Percentiles rank a stretch among this genome's conserved stretches.
Conservation (phyloP, 2,888 invertebrate species). For the Tinea semifulvella region DNA sequence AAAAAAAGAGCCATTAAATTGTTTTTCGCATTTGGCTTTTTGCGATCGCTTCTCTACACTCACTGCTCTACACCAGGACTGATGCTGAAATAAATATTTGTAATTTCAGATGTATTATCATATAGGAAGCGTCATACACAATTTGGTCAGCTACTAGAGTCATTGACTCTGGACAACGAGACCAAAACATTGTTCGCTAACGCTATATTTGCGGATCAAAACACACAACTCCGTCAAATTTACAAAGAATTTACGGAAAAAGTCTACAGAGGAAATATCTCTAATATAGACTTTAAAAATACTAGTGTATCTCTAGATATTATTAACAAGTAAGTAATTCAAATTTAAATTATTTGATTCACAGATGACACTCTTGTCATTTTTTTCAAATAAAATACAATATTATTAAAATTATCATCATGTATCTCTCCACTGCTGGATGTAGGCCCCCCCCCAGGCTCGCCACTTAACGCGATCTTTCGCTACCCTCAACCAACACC, state of each 20-base stretch:
- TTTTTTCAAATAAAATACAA: no score
- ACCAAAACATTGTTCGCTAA: constrained; percentile 60
- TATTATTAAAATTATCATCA: no score
- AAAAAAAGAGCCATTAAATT: no score
- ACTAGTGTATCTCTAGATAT: constrained; percentile 24
- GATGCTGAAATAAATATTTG: no score
- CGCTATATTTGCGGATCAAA: constrained; percentile 68
- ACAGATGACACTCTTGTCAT: no score
- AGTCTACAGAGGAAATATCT: constrained; percentile 55
- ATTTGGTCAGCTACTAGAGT: constrained; percentile 60
- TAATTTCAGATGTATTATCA: constrained; percentile 35
- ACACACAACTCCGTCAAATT: constrained; percentile 58
- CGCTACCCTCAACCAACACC: no score
- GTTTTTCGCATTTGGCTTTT: no score
- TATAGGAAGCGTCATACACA: constrained; percentile 64
- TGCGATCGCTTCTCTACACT: no score
- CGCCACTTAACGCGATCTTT: no score
- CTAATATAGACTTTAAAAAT: constrained; percentile 27
- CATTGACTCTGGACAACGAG: constrained; percentile 27
- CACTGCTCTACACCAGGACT: no score
- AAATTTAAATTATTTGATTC: not conserved
- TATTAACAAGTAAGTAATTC: constrained; percentile 59
- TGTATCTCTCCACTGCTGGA: no score
- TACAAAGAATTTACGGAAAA: constrained; percentile 59
- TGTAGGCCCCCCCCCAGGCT: no score